Base-by-base conservation (phyloP, 2,797 vertebrate species). In the Thripadectes ignobilis region DNA sequence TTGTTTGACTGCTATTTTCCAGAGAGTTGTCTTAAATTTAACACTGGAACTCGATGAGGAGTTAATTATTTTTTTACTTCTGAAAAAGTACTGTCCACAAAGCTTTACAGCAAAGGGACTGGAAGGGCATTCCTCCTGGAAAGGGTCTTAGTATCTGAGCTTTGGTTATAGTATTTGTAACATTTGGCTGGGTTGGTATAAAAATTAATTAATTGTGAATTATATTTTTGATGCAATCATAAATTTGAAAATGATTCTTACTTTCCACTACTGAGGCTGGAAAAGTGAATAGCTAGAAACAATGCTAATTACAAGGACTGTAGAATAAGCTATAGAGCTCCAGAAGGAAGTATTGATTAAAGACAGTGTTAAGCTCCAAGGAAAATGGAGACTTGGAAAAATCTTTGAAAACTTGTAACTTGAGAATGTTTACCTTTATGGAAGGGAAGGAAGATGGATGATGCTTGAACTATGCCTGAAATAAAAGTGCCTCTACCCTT, bases 401-500 rank as follows among this genome's bases (percentile, higher is more conserved):
- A 71, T 92, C 41, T 92, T 92, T 86, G 76, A 79, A 88, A 93
- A 94, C 61, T 68, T 88, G 83, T 94, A 92, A 96, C 78, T 84
- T 88, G 94, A 95, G 85, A 94, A 81, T 36, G 7, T 95, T 95
- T 96, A 65, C 49, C 39, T 85, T 93, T 93, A 87, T 80, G 73
- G 95, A 91, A 91, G 79, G 73, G 39, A 72, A 94, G n/a, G 59
- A 92, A 96, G 93, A 96, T 90, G 74, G 79, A 94, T 96, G 95
- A 61, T 95, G 73, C 62, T 93, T 88, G 85, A 96, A 80, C 71
- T 86, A 26, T 0, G 11, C 57, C 76, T 90, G 73, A 89, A 94
- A 94, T 88, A 88, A 85, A 95, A 94, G 55, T 82, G 57, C 32
- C 46, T 95, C 85, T 95, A 63, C 79, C 8, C 27, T 79, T 76